Percentiles rank a stretch among this genome's conserved stretches.
Conservation (phyloP, 2,113 vertebrate species). For the Coreoperca whiteheadi region DNA sequence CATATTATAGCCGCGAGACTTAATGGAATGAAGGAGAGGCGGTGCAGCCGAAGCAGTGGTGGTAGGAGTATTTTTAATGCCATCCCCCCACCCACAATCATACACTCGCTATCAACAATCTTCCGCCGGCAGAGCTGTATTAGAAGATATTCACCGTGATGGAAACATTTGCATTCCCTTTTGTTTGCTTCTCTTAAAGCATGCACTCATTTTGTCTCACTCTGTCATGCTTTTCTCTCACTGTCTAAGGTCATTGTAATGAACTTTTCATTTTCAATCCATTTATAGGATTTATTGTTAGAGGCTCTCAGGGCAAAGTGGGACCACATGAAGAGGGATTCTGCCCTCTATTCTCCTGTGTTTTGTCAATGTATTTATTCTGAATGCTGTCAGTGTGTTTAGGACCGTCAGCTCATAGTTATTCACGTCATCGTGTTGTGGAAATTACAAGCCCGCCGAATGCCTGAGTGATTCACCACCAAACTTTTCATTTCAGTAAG, state of each 20-base stretch:
- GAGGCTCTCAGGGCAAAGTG: constrained; percentile 50
- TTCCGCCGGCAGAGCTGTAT: constrained; percentile 47
- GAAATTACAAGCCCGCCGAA: constrained; percentile 77
- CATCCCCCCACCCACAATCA: constrained; percentile 46
- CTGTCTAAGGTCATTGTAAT: constrained; percentile 61
- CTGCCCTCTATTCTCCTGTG: constrained; percentile 59
- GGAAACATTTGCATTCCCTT: constrained; percentile 61
- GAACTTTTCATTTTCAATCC: constrained; percentile 71
- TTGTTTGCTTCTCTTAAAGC: constrained; percentile 55
- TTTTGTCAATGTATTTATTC: constrained; percentile 79
- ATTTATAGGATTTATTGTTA: constrained; percentile 72
- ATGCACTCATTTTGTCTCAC: constrained; percentile 30
- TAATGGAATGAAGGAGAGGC: constrained; percentile 62
- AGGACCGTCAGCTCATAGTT: constrained; percentile 71
- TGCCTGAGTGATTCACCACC: constrained; percentile 74
- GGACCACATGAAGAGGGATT: constrained; percentile 31
- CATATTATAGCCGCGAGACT: constrained; percentile 62
- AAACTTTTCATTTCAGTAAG: constrained; percentile 82
- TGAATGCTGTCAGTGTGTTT: constrained; percentile 63
- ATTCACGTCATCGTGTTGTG: constrained; percentile 77
- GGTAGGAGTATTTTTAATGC: constrained; percentile 60
- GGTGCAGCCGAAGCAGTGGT: constrained; percentile 31
- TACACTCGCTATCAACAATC: constrained; percentile 66
- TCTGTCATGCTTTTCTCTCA: constrained; percentile 35
- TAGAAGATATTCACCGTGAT: constrained; percentile 64